These are phyloP conservation scores for Epinephelus cyanopodus DNA, from an alignment of 2,113 vertebrate genomes.

Conservation along the genomic window DNA sequence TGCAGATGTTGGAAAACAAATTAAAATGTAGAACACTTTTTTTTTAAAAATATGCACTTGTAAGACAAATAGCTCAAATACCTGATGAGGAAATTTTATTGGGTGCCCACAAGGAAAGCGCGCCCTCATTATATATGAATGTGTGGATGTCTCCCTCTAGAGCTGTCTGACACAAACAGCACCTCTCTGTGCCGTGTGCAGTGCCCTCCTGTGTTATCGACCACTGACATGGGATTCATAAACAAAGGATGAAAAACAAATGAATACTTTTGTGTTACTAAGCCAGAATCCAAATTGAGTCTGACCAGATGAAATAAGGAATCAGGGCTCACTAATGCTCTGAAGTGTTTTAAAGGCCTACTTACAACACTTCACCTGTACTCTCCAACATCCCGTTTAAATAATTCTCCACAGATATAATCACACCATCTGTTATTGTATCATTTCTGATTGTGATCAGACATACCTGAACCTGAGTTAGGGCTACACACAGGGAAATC, in stretches of 20 bases:
- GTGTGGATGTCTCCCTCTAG: conserved; percentile 41
- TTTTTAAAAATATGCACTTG: background rate
- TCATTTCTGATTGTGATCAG: background rate
- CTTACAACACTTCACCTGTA: background rate
- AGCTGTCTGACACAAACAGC: conserved; percentile 9
- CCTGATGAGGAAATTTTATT: background rate
- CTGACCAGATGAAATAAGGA: background rate
- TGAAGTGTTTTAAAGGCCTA: background rate
- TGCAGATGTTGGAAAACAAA: background rate
- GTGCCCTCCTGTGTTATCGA: background rate
- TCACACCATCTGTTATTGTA: background rate
- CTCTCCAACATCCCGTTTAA: background rate
- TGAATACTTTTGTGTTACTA: background rate
- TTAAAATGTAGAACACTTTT: background rate
- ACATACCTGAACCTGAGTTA: background rate
- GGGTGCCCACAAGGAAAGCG: background rate
- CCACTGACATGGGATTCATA: background rate
- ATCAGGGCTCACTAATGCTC: background rate
- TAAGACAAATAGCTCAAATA: background rate
- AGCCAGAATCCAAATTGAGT: background rate
- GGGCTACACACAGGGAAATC: background rate
- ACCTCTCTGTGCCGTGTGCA: background rate
- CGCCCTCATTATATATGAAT: background rate
- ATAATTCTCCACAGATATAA: background rate
- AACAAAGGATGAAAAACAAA: background rate